phyloP scores from a whole-genome alignment of 2,113 vertebrate genomes.

The Acrocephalus kingi region DNA sequence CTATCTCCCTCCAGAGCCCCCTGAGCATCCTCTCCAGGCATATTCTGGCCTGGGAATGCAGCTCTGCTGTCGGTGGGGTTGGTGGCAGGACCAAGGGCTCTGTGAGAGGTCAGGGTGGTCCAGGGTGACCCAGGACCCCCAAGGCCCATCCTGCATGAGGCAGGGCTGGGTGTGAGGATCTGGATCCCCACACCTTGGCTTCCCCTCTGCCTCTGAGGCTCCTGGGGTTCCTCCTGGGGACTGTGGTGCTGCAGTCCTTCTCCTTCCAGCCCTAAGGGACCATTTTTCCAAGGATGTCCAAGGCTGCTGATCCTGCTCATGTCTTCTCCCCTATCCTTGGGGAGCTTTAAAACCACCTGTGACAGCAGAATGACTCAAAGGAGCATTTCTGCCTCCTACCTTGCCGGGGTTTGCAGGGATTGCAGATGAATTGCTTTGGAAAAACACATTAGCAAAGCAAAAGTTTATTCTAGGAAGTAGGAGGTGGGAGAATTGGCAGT shows the following conservation, averaged over 20 bases:
- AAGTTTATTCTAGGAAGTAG: slow-evolving; percentile 71
- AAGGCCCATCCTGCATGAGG: accelerated
- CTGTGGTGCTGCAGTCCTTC: accelerated
- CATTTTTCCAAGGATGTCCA: background rate
- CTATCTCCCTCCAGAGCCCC: background rate
- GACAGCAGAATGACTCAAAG: background rate
- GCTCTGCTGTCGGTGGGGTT: accelerated
- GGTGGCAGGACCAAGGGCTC: background rate
- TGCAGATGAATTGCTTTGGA: slow-evolving; percentile 64
- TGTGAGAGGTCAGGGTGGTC: background rate
- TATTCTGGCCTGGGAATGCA: background rate
- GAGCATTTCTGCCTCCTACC: background rate
- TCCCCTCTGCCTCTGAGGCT: background rate
- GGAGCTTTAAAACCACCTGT: background rate
- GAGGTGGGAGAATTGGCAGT: slow-evolving; percentile 67
- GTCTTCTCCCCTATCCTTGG: background rate
- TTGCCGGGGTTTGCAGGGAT: slow-evolving; percentile 20
- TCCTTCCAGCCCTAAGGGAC: accelerated
- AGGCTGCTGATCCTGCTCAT: background rate
- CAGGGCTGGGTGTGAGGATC: accelerated
- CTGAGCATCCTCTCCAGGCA: accelerated
- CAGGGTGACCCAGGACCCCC: background rate
- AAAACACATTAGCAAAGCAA: slow-evolving; percentile 69
- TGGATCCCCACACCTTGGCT: accelerated
- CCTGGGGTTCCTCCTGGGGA: accelerated